Evolutionary conservation across 2,888 invertebrate genomes (phyloP).

Genomic region (Drosophila engyochracea): DNA sequence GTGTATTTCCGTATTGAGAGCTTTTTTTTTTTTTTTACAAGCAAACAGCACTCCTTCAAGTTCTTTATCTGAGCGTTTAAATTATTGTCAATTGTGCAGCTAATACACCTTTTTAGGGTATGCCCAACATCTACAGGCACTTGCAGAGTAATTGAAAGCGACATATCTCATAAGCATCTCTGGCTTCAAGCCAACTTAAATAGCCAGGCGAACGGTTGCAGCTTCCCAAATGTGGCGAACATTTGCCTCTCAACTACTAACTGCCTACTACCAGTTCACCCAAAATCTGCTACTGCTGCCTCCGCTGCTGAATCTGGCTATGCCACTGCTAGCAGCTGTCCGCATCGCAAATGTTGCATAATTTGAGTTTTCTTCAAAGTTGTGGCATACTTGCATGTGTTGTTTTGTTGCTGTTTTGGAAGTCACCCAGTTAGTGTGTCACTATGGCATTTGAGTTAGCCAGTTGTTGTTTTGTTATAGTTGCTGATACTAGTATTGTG

Average conservation of each 20-base stretch:
- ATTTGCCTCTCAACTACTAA: conserved; percentile 43
- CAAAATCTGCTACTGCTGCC: conserved; percentile 13
- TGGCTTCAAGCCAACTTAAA: conserved; percentile 40
- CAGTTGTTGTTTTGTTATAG: conserved; percentile 35
- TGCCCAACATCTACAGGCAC: conserved; percentile 21
- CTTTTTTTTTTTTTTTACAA: conserved; percentile 12
- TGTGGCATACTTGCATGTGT: conserved; percentile 48
- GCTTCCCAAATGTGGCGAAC: conserved; percentile 75
- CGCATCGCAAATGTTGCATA: conserved; percentile 64
- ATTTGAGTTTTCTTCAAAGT: conserved; percentile 63
- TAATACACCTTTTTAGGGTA: conserved; percentile 56
- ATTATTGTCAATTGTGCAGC: conserved; percentile 48
- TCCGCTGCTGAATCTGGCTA: conserved; percentile 3
- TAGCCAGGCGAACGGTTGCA: conserved; percentile 55
- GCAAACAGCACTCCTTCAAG: conserved; percentile 59
- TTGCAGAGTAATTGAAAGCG: conserved; percentile 65
- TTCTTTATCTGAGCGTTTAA: conserved; percentile 60
- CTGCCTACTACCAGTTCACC: conserved; percentile 29
- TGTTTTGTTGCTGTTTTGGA: conserved; percentile 57
- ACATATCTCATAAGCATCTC: conserved; percentile 64
- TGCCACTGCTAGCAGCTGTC: conserved; percentile 63
- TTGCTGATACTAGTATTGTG: conserved; percentile 30
- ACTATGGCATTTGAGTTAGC: conserved; percentile 74
- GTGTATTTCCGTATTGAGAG: conserved; percentile 70
- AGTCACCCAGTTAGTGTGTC: conserved; percentile 81